Evolutionary conservation across 1,140 invertebrate species (phyloP).

Genomic region (Zaprionus ornatus): DNA sequence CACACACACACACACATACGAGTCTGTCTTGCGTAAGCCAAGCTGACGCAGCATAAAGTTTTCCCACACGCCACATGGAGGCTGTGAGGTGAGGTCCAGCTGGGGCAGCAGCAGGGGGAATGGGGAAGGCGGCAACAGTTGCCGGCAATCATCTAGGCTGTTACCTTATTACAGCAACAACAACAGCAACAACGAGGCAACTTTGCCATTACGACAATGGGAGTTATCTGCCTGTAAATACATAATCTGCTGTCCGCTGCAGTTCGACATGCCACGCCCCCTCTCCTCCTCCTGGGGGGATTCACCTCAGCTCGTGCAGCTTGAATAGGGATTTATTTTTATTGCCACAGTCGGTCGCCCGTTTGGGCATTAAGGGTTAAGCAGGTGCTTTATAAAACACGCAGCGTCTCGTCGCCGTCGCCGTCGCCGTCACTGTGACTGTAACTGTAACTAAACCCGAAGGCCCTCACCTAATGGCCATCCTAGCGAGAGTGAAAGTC

Average conservation of each 20-base stretch:
- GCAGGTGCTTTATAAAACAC: slow-evolving; percentile 80
- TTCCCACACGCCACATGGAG: slow-evolving; percentile 28
- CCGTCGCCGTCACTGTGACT: not conserved
- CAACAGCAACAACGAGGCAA: slow-evolving; percentile 28
- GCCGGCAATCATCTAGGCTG: slow-evolving; percentile 77
- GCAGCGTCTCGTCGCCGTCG: slow-evolving; percentile 30
- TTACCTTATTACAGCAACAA: slow-evolving; percentile 76
- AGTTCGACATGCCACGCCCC: slow-evolving; percentile 10
- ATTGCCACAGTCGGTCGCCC: slow-evolving; percentile 55
- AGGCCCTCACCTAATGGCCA: slow-evolving; percentile 53
- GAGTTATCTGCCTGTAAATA: slow-evolving; percentile 80
- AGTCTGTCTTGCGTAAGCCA: slow-evolving; percentile 50
- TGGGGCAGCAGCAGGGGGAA: not conserved
- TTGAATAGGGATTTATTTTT: slow-evolving; percentile 80
- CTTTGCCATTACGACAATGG: slow-evolving; percentile 69
- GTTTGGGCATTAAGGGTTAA: slow-evolving; percentile 73
- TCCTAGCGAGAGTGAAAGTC: slow-evolving; percentile 45
- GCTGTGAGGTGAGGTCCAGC: not conserved
- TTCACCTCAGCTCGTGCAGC: slow-evolving; percentile 36
- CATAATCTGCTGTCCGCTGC: slow-evolving; percentile 69
- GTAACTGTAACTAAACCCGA: slow-evolving; percentile 72
- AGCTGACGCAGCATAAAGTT: slow-evolving; percentile 67
- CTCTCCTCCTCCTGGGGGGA: slow-evolving; percentile 3
- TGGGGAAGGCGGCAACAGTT: slow-evolving; percentile 60
- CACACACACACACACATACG: not conserved